These are phyloP conservation scores for Platorchestia sp. DNA, from an alignment of 1,140 invertebrate genomes.

Conservation along the genomic window DNA sequence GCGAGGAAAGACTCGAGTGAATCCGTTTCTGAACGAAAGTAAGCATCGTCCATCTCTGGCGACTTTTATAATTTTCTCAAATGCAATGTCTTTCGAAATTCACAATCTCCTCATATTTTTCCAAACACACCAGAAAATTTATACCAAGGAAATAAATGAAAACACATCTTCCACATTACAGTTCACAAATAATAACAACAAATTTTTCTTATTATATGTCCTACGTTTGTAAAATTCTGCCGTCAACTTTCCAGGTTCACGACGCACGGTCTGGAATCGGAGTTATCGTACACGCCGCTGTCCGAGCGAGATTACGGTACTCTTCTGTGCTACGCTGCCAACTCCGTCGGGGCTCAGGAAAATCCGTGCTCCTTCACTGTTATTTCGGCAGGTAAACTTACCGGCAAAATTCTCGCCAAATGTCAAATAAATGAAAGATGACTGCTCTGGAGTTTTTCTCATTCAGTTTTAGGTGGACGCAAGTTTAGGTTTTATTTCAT, in stretches of 20 bases:
- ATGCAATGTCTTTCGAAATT: background rate
- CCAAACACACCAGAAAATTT: background rate
- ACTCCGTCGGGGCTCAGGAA: constrained; percentile 78
- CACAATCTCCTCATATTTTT: background rate
- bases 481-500: too few relatives aligned
- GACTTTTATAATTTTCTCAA: background rate
- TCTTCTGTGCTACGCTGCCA: constrained; percentile 77
- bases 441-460: background rate
- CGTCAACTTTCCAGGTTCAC: constrained; percentile 58
- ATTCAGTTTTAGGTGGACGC: background rate
- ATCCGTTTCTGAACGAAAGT: constrained; percentile 56
- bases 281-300: constrained; percentile 58
- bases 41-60: background rate
- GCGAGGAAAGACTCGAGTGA: constrained; percentile 57
- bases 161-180: background rate
- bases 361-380: constrained; percentile 80
- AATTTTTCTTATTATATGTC: background rate
- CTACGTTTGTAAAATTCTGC: background rate
- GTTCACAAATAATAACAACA: background rate
- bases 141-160: background rate
- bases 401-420: background rate
- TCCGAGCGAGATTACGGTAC: constrained; percentile 78
- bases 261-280: constrained; percentile 45
- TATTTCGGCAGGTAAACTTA: constrained; percentile 76
- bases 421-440: background rate